Evolutionary conservation across 2,797 vertebrate species (phyloP).

Genomic region (Protonibea diacanthus): DNA sequence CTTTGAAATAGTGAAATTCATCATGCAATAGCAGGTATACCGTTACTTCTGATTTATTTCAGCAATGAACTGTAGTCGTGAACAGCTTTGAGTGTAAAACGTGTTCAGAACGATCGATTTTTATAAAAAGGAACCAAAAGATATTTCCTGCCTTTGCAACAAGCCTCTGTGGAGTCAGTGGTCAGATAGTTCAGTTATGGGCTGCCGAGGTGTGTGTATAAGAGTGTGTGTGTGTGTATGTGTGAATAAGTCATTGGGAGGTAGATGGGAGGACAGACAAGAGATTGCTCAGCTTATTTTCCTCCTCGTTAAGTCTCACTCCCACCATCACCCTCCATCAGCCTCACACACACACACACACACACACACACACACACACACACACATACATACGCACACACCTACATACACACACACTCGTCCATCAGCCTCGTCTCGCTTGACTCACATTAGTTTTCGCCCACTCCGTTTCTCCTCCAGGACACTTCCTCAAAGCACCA

Average conservation of each 20-base stretch:
- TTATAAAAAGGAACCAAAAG: constrained; percentile 3
- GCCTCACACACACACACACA: constrained; percentile 15
- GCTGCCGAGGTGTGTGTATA: constrained; percentile 1
- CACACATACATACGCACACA: constrained; percentile 9
- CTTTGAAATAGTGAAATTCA: constrained; percentile 17
- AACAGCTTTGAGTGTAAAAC: not conserved
- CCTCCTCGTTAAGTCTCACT: constrained; percentile 72
- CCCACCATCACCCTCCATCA: constrained; percentile 64
- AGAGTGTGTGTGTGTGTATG: constrained; percentile 15
- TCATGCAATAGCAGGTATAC: not conserved
- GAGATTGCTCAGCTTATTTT: constrained; percentile 80
- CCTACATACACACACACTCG: not conserved
- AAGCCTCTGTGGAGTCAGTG: constrained; percentile 13
- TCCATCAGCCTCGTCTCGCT: constrained; percentile 53
- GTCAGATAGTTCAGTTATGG: constrained; percentile 25
- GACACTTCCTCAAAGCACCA: constrained; percentile 56
- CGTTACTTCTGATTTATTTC: constrained; percentile 31
- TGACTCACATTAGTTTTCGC: constrained; percentile 35
- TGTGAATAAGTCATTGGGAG: constrained; percentile 60
- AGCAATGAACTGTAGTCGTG: constrained; percentile 1
- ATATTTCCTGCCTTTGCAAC: constrained; percentile 25
- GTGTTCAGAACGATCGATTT: not conserved
- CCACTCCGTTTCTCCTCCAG: constrained; percentile 60
- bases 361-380: constrained; percentile 1
- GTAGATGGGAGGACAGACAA: constrained; percentile 63